Conservation (phyloP, 2,888 invertebrate genomes). For the Mythimna impura region DNA sequence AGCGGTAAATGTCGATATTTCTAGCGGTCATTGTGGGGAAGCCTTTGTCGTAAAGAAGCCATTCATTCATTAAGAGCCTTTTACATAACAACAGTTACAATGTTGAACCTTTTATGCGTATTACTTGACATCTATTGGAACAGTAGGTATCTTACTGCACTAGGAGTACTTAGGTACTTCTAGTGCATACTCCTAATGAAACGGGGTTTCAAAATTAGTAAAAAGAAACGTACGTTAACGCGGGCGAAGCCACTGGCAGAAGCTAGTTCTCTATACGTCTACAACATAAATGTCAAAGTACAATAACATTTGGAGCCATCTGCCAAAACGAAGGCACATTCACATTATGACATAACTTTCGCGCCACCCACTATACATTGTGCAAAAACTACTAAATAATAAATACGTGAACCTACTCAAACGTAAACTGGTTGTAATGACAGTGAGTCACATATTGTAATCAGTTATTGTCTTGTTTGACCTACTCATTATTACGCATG, state of each 20-base stretch:
- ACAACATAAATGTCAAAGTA: too few relatives aligned
- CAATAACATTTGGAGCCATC: too few relatives aligned
- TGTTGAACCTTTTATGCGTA: neutral
- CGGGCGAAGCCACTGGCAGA: too few relatives aligned
- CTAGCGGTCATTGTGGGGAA: constrained; percentile 31
- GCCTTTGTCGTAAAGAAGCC: constrained; percentile 26
- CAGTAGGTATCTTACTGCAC: neutral
- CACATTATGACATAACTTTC: too few relatives aligned
- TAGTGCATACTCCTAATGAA: too few relatives aligned
- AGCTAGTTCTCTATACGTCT: too few relatives aligned
- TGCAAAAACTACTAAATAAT: neutral
- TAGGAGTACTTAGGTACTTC: too few relatives aligned
- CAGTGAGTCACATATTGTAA: constrained; percentile 27
- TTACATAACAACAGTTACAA: constrained; percentile 15
- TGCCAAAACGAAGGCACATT: too few relatives aligned
- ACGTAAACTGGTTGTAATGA: constrained; percentile 6
- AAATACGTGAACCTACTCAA: neutral
- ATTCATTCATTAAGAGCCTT: constrained; percentile 8
- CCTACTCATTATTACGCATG: constrained; percentile 1
- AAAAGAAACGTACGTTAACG: too few relatives aligned
- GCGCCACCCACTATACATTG: neutral
- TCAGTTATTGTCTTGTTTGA: constrained; percentile 12
- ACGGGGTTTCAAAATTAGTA: too few relatives aligned
- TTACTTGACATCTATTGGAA: constrained; percentile 17
- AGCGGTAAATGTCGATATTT: constrained; percentile 29